These are phyloP conservation scores for Hedya salicella DNA, from an alignment of 2,888 invertebrate genomes.

Conservation along the genomic window DNA sequence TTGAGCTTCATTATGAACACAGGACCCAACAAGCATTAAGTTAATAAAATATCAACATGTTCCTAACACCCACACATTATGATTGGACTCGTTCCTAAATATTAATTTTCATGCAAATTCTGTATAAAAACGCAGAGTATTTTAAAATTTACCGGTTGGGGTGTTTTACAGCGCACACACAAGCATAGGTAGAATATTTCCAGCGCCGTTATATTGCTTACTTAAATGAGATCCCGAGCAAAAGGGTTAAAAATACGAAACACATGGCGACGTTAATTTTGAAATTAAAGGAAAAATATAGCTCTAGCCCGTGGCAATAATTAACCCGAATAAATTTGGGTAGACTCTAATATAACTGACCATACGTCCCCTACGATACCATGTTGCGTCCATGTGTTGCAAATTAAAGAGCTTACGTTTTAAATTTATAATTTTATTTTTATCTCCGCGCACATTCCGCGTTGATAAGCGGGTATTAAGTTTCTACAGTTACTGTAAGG, in stretches of 20 bases:
- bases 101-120: conserved; percentile 75
- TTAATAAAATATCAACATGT: conserved; percentile 81
- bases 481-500: not conserved
- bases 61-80: conserved; percentile 69
- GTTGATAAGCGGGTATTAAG: not conserved
- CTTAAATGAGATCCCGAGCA: conserved; percentile 64
- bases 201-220: conserved; percentile 62
- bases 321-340: conserved; percentile 64
- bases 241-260: conserved; percentile 67
- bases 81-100: conserved; percentile 69
- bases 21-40: conserved; percentile 66
- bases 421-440: not conserved
- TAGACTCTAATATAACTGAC: conserved; percentile 47
- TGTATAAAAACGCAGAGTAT: conserved; percentile 66
- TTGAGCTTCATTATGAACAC: conserved; percentile 74
- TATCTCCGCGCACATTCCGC: not conserved
- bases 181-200: conserved; percentile 48
- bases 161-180: conserved; percentile 62
- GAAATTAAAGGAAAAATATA: conserved; percentile 70
- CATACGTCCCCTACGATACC: too few species aligned
- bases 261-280: conserved; percentile 71
- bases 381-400: conserved; percentile 12
- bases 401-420: conserved; percentile 17
- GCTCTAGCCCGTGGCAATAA: conserved; percentile 55
- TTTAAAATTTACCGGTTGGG: conserved; percentile 74